A percentile compares a stretch with the other conserved stretches of the same genome.
Evolutionary conservation across 2,113 vertebrate genomes (phyloP).

Genomic region (Microcebus griseorufus): DNA sequence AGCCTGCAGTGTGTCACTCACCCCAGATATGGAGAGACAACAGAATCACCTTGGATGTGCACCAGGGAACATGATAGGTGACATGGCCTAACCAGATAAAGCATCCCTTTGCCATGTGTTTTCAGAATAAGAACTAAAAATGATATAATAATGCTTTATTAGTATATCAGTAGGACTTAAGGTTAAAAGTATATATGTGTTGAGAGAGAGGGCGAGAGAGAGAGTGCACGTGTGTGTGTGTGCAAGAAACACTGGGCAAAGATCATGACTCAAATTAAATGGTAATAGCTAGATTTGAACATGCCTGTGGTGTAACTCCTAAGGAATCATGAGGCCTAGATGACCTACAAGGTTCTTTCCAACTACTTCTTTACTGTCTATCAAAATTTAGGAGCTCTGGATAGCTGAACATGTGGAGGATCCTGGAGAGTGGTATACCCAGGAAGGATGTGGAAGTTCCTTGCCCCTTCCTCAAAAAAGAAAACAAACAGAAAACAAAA

Average conservation of each 20-base stretch:
- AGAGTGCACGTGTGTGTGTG: too few relatives aligned
- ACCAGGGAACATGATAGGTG: background rate
- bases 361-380: background rate
- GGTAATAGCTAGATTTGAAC: background rate
- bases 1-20: background rate
- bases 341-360: background rate
- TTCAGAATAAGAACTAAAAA: constrained; percentile 31
- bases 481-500: background rate
- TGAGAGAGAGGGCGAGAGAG: too few relatives aligned
- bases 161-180: background rate
- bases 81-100: background rate
- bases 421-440: too few relatives aligned
- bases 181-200: background rate
- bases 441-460: too few relatives aligned
- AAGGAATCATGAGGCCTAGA: background rate
- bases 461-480: background rate
- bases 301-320: background rate
- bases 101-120: background rate
- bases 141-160: background rate
- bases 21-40: background rate
- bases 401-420: too few relatives aligned
- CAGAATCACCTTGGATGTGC: background rate
- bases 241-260: background rate
- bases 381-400: background rate
- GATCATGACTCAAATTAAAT: background rate